Base-by-base conservation (phyloP, 2,888 invertebrate genomes). In the Masnerella sp. region DNA sequence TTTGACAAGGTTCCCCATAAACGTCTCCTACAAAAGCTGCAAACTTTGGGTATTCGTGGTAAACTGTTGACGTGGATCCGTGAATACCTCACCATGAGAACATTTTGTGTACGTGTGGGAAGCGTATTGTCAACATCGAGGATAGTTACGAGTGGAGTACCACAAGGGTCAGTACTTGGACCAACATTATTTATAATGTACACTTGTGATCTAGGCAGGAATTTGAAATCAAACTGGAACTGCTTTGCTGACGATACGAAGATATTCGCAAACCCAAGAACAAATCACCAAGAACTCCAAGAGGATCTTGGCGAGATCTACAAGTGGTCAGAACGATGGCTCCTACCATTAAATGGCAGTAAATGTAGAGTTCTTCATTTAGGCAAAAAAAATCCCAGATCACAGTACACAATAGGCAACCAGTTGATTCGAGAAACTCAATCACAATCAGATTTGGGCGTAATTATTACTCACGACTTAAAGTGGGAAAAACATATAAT, bases 1-100 rank as follows among this genome's bases (percentile, higher is more conserved):
- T 42, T 42, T 11, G 42, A 42, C 11, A 42, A 42, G n/a, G 42
- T 42, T 1, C 42, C 42, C 12, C 42, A 42, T 7, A 42, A 11
- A 42, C 18, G 42, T 4, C 42, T 42, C 1, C 7, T 42, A 5
- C 20, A 22, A 5, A 42, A 42, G 11, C 22, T 42, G n/a, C 3
- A 18, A 3, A 5, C 8, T 9, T 11, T 42, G 22, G 20, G 42
- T 11, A 20, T 20, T 1, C 18, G 20, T 3, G 42, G 42, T 0
- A 42, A 42, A n/a, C 42, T 42, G 1, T n/a, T 42, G 11, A 11
- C 8, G 8, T 42, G 42, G 42, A 18, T 42, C 1, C 11, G n/a
- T 1, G 20, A 7, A n/a, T 42, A 42, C 11, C 22, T 42, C 9
- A n/a, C 42, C n/a, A 15, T 11, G 2, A 18, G 42, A 7, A 20